These are phyloP conservation scores for Phalangium opilio DNA, from an alignment of 2,888 invertebrate genomes.

Conservation along the genomic window DNA sequence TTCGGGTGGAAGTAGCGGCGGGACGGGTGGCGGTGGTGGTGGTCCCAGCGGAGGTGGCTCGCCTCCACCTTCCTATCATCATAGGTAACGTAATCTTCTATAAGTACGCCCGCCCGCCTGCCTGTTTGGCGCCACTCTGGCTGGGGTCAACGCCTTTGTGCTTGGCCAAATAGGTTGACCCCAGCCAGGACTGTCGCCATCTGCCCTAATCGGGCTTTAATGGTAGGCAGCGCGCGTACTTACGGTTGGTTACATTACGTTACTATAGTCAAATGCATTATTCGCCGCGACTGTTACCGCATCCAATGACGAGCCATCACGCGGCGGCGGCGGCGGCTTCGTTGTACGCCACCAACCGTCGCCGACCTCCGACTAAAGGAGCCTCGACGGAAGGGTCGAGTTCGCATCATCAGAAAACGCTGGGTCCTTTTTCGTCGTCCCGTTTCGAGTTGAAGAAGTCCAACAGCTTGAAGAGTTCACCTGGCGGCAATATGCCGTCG, in stretches of 20 bases:
- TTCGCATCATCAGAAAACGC: slow-evolving; percentile 8
- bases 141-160: slow-evolving; percentile 6
- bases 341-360: slow-evolving; percentile 18
- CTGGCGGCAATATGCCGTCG: slow-evolving; percentile 15
- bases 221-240: too few species aligned
- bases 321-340: slow-evolving; percentile 11
- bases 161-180: slow-evolving; percentile 9
- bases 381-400: too few species aligned
- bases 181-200: slow-evolving; percentile 12
- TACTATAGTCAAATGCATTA: slow-evolving; percentile 19
- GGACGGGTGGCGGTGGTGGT: slow-evolving; percentile 8
- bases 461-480: slow-evolving; percentile 17
- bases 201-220: slow-evolving; percentile 13
- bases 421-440: slow-evolving; percentile 16
- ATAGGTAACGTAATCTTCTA: too few species aligned
- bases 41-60: slow-evolving; percentile 13
- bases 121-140: slow-evolving; percentile 16
- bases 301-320: slow-evolving; percentile 13
- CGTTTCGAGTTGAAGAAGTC: slow-evolving; percentile 20
- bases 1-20: neutral
- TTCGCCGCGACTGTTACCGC: slow-evolving; percentile 19
- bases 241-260: too few species aligned
- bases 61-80: slow-evolving; percentile 17
- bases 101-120: slow-evolving; percentile 9
- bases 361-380: slow-evolving; percentile 13